Evolutionary conservation across 64 coral and sea anemone species (phyloP), one percentile per base, ranked within the genome.

Genomic region (Exaiptasia diaphana): DNA sequence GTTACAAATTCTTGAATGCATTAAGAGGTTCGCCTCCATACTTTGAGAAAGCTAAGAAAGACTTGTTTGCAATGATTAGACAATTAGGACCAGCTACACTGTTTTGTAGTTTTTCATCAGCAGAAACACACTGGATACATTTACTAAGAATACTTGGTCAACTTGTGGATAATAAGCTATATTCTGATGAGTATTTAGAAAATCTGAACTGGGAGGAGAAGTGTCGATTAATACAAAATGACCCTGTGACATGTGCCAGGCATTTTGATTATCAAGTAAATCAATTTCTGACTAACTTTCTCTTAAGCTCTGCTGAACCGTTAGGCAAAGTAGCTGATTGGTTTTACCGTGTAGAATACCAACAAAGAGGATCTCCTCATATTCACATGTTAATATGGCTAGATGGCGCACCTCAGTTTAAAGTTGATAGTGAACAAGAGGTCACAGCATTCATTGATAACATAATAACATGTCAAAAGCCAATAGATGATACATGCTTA

Each of bases 21-120:
- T 58, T 46, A 49, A 53, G 64, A 20, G 80, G 82, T 85, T 74
- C 82, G 74, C 68, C 82, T 73, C 82, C 50, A 85, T 85, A 74
- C 20, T 85, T 85, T 61, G 67, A 74, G 28, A 85, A 85, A 75
- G 85, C 75, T 56, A 79, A 87, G 48, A 82, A 90, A 82, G 87
- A 90, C 72, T 71, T 90, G 87, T 90, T 90, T 90, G 87, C 87
- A 55, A 83, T 90, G 87, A 90, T 90, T 83, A 90, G 87, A 68
- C 87, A 83, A 43, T 27, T 90, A 38, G 87, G 87, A 67, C 87
- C 87, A 49, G 75, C 64, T 50, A 79, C 83, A 32, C 12, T 81
- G 38, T 81, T 81, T 67, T 67, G 78, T 49, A 81, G 78, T 68
- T 81, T 81, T 41, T 81, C 78, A 67, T 81, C 78, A 67, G 78